Conservation (phyloP, 2,888 invertebrate genomes). For the Agrochola lychnidis region DNA sequence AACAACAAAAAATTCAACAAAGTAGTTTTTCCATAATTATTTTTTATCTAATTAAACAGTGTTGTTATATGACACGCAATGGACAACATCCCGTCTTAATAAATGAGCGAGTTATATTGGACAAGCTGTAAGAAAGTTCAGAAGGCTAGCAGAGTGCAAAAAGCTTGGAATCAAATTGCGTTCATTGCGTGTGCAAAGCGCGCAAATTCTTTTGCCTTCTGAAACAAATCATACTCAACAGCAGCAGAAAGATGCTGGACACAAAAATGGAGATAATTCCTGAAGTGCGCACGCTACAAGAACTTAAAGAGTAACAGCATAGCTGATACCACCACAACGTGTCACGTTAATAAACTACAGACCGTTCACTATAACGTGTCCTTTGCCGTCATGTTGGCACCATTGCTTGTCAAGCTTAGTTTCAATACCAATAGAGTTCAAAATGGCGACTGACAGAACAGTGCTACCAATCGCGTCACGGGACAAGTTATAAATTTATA, state of each 20-base stretch:
- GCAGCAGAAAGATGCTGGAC: not conserved
- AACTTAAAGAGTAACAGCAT: not conserved
- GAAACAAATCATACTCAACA: not conserved
- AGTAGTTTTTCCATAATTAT: slow-evolving; percentile 44
- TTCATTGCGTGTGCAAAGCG: not conserved
- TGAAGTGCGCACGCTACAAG: not conserved
- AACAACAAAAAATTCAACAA: slow-evolving; percentile 15
- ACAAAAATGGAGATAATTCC: not conserved
- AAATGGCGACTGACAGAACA: too few relatives aligned
- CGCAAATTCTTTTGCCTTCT: not conserved
- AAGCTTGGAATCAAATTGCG: not conserved
- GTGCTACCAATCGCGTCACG: too few relatives aligned
- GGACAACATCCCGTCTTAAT: slow-evolving; percentile 55
- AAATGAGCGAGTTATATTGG: slow-evolving; percentile 24
- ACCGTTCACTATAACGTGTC: too few relatives aligned
- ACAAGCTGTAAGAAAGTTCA: not conserved
- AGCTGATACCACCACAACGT: not conserved
- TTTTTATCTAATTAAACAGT: slow-evolving; percentile 53
- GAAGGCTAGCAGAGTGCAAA: slow-evolving; percentile 14
- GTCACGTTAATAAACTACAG: not conserved
- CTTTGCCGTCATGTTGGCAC: too few relatives aligned
- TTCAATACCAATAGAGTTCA: too few relatives aligned
- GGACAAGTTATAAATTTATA: too few relatives aligned
- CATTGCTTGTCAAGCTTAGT: too few relatives aligned
- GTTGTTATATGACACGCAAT: slow-evolving; percentile 54